These are phyloP conservation scores for Scortum barcoo DNA, from an alignment of 2,113 vertebrate species.

Conservation along the genomic window DNA sequence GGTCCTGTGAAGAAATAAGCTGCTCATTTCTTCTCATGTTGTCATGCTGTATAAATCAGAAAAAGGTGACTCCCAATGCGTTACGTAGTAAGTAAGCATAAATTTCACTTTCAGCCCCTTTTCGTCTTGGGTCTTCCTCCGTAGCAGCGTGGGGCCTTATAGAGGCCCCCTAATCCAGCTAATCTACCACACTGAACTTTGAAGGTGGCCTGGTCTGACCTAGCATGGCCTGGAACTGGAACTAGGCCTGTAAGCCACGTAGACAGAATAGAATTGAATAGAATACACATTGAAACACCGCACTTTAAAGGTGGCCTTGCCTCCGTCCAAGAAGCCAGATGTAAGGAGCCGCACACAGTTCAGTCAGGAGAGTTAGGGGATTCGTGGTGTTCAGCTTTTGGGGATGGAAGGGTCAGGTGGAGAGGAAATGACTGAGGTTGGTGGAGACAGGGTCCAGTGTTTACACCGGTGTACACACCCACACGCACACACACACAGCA, in stretches of 20 bases:
- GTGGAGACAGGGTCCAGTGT: constrained; percentile 73
- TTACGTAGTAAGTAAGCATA: constrained; percentile 84
- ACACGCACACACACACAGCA: constrained; percentile 4
- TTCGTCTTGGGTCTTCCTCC: constrained; percentile 91
- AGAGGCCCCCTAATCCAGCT: constrained; percentile 94
- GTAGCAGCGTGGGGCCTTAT: constrained; percentile 92
- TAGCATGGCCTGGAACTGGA: constrained; percentile 75
- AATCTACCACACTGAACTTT: constrained; percentile 95
- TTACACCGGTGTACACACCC: constrained; percentile 46
- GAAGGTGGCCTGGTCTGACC: constrained; percentile 90
- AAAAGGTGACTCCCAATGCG: constrained; percentile 48
- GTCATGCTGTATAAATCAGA: constrained; percentile 19
- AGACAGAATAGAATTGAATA: constrained; percentile 46
- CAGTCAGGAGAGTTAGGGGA: constrained; percentile 22
- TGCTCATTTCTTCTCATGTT: constrained; percentile 16
- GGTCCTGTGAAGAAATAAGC: constrained; percentile 7
- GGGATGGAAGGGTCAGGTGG: constrained; percentile 55
- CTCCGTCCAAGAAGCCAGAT: constrained; percentile 48
- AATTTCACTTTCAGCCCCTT: constrained; percentile 89
- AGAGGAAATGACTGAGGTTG: constrained; percentile 74
- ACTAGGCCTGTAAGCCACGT: constrained; percentile 59
- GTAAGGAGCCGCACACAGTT: constrained; percentile 50
- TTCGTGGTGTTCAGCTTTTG: constrained; percentile 45
- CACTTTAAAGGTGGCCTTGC: constrained; percentile 37
- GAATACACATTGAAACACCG: constrained; percentile 32